A percentile compares a stretch with the other conserved stretches of the same genome.
Conservation (phyloP, 2,113 vertebrate species). For the Scatophagus argus region DNA sequence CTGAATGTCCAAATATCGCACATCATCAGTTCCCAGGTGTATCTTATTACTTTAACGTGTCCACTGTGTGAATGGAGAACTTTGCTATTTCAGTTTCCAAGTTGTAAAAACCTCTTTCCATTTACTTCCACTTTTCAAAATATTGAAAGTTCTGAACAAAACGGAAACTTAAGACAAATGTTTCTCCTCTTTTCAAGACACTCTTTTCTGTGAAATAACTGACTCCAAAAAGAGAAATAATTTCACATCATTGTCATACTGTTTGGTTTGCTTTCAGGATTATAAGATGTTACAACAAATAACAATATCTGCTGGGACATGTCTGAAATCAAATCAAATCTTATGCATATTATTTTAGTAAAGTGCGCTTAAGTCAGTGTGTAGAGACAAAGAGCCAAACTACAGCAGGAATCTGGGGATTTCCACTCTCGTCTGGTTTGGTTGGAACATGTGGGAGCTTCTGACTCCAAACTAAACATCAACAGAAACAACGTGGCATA, state of each 20-base stretch:
- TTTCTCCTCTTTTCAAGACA: no score
- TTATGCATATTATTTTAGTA: not conserved
- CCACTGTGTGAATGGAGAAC: no score
- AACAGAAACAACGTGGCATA: conserved; percentile 20
- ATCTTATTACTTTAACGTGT: no score
- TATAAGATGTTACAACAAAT: not conserved
- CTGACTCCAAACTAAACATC: conserved; percentile 36
- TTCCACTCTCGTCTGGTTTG: conserved; percentile 48
- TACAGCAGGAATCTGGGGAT: conserved; percentile 66
- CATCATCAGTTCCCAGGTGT: not conserved
- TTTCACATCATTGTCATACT: not conserved
- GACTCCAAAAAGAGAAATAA: no score
- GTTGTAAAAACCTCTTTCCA: no score
- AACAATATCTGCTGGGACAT: not conserved
- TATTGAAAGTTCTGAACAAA: not conserved
- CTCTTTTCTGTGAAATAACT: no score
- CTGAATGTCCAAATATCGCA: not conserved
- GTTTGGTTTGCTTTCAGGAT: not conserved
- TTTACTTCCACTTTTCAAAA: no score
- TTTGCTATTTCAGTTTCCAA: no score
- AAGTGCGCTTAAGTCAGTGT: not conserved
- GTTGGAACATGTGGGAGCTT: conserved; percentile 59
- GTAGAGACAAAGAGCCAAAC: not conserved
- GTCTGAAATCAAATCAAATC: not conserved
- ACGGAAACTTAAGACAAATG: not conserved